Base-by-base conservation (phyloP, 2,113 vertebrate genomes). In the Sorex araneus region DNA sequence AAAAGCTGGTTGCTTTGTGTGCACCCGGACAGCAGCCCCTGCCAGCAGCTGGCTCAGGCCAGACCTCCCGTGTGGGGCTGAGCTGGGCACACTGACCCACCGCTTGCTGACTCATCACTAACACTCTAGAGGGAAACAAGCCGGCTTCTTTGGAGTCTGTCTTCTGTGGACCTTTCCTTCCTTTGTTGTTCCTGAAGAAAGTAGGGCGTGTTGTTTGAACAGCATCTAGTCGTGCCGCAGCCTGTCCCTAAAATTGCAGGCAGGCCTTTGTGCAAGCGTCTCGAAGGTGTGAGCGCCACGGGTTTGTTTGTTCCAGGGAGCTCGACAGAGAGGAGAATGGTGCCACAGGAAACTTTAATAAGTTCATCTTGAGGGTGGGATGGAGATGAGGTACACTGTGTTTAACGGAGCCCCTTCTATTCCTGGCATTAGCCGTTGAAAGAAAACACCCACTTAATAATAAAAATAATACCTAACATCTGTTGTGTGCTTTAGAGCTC, bases 401-500 rank as follows among this genome's bases (percentile, higher is more conserved):
- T 50, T 32, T 76, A 76, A 78, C 10, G 27, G 84, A 92, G 36
- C 66, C 67, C 54, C 88, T 89, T 96, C 91, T 93, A 28, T 95
- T 93, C 81, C 87, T 89, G 84, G 64, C 45, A 43, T 96, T 89
- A 93, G 84, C 95, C 92, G 92, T 30, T 28, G 64, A 89, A 92
- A 81, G 92, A 91, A 90, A 89, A 92, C 78, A 0, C 92, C 95
- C 94, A 96, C 95, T 18, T 91, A 94, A 87, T 95, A 95, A 89
- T 95, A 95, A 93, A 96, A 96, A 96, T 94, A 95, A 95, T 94
- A 92, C 93, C 63, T 32, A 87, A 71, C 95, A 78, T 86, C 89
- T 95, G 93, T 83, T 92, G 47, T 15, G 71, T 40, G 27, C 76
- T 67, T 83, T 23, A 45, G 92, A 91, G 64, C 43, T 85, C 60